A percentile compares a stretch with the other conserved stretches of the same genome.
Evolutionary conservation across 2,797 vertebrate species (phyloP).

Genomic region (Pelodytes ibericus): DNA sequence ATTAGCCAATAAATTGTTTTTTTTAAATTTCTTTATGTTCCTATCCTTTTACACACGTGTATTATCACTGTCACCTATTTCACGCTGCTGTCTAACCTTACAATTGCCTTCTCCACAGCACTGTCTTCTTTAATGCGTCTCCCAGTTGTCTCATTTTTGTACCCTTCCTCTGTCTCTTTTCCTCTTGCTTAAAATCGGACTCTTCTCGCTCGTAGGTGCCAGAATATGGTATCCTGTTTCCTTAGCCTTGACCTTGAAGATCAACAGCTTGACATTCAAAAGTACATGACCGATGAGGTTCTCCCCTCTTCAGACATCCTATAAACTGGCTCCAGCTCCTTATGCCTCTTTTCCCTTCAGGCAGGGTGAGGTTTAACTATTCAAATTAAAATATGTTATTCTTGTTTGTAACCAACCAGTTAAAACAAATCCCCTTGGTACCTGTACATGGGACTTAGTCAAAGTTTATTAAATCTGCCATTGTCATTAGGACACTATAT

Average conservation of each 20-base stretch:
- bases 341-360: not conserved
- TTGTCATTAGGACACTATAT: too few relatives aligned
- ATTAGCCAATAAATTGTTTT: not conserved
- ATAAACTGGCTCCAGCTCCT: constrained; percentile 51
- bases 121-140: not conserved
- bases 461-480: too few relatives aligned
- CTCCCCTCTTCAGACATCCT: constrained; percentile 72
- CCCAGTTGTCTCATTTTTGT: too few relatives aligned
- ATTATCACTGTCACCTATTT: too few relatives aligned
- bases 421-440: too few relatives aligned
- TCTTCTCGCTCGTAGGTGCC: constrained; percentile 72
- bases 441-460: too few relatives aligned
- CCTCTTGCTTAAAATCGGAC: not conserved
- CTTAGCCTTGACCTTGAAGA: constrained; percentile 85
- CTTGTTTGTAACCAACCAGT: too few relatives aligned
- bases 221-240: constrained; percentile 82
- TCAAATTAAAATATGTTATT: too few relatives aligned
- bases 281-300: constrained; percentile 83
- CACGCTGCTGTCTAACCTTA: too few relatives aligned
- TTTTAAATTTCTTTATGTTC: too few relatives aligned
- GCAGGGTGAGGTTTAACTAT: not conserved
- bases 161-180: not conserved
- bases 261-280: constrained; percentile 76
- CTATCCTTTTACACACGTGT: too few relatives aligned
- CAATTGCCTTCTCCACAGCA: too few relatives aligned